Base-by-base conservation (phyloP, 2,888 invertebrate genomes). In the Cybosia mesomella region DNA sequence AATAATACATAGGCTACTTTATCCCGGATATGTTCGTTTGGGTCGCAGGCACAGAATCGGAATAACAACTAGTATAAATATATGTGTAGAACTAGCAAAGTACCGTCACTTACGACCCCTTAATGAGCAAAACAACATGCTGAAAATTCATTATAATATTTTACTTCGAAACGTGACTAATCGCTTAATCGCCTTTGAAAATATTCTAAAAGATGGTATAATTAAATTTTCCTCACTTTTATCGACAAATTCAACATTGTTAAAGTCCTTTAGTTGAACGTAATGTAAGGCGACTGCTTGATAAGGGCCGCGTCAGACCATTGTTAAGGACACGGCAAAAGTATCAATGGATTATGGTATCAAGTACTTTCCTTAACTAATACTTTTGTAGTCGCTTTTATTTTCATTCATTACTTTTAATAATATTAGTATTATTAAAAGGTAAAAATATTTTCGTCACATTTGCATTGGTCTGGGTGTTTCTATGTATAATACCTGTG, bases 241-340 rank as follows among this genome's bases (percentile, higher is more conserved):
- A 55, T 55, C 22, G 55, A 28, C 22, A 55, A 55, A 15, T 55
- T 55, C 55, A 18, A 55, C 15, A 13, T 55, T 55, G 55, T 24
- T 49, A 49, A 49, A 49, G 49, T 49, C 49, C 49, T 49, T 49
- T 49, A 49, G 8, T 55, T 55, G 55, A 55, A 55, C 24, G 22
- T n/a, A n/a, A n/a, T n/a, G n/a, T n/a, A n/a, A n/a, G n/a, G n/a
- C 5, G 11, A 11, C 2, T 15, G 55, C 55, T 28, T 55, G 15
- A 24, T 55, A 55, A 24, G 55, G 15, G 24, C n/a, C 9, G 13
- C 1, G 55, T 24, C 18, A 55, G 13, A 28, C 24, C 13, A 55
- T 55, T 55, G 24, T 55, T 24, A 28, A 13, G 13, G 15, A 55
- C 24, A 55, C 28, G 1, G 9, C 2, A 11, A 28, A 24, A 24